Percentiles rank a stretch among this genome's conserved stretches.
Conservation (phyloP, 2,888 invertebrate species). For the Pyrrhosoma nymphula region DNA sequence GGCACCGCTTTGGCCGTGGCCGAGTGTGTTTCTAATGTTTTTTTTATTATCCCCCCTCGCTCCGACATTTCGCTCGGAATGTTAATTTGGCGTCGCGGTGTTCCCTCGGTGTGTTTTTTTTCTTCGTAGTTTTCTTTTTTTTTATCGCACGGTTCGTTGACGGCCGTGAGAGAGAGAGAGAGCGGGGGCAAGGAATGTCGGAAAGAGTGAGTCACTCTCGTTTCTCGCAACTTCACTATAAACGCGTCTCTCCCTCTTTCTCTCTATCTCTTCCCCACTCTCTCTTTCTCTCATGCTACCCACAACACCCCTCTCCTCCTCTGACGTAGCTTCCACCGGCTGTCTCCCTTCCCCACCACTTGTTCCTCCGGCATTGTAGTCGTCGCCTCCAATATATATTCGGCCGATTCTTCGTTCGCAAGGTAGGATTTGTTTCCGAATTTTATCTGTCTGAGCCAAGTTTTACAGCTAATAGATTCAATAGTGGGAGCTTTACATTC, state of each 20-base stretch:
- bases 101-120: neutral
- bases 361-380: neutral
- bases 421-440: too few species aligned
- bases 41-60: neutral
- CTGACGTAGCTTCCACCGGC: neutral
- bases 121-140: neutral
- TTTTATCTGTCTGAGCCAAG: too few species aligned
- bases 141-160: conserved; percentile 28
- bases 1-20: neutral
- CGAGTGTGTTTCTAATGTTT: neutral
- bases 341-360: neutral
- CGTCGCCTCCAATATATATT: neutral
- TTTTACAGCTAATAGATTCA: too few species aligned
- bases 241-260: neutral
- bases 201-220: neutral
- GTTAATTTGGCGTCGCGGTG: conserved; percentile 12
- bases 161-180: conserved; percentile 13
- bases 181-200: conserved; percentile 13
- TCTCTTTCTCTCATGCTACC: neutral
- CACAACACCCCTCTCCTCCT: neutral
- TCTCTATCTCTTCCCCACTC: neutral
- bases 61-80: conserved; percentile 17
- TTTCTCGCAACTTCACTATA: conserved; percentile 28
- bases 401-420: neutral
- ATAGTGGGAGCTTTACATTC: too few species aligned